These are phyloP conservation scores for Salvator merianae DNA, from an alignment of 2,113 vertebrate species.

Conservation along the genomic window DNA sequence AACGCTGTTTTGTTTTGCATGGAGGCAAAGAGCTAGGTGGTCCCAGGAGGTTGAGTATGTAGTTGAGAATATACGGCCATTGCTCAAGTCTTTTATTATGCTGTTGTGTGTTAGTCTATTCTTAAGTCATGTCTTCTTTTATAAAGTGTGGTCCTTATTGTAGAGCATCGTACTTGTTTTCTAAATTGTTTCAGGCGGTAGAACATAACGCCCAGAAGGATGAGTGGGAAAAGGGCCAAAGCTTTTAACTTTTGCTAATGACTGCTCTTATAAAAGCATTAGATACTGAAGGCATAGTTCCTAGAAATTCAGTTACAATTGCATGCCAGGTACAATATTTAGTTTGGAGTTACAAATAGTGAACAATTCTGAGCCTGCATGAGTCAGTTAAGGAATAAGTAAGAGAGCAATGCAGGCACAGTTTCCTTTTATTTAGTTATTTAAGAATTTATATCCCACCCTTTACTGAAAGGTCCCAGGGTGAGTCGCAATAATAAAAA, in stretches of 20 bases:
- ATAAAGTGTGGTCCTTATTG: neutral
- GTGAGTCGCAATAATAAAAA: too few relatives aligned
- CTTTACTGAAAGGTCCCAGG: too few relatives aligned
- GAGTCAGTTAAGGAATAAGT: neutral
- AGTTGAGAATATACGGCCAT: neutral
- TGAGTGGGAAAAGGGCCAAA: neutral
- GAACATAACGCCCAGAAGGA: neutral
- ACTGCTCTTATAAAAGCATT: neutral
- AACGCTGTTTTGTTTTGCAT: neutral
- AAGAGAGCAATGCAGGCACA: too few relatives aligned
- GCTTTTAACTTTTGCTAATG: neutral
- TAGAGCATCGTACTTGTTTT: neutral
- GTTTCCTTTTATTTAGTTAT: neutral
- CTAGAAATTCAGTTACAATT: neutral
- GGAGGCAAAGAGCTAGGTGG: neutral
- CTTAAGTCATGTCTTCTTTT: too few relatives aligned
- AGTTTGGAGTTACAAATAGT: too few relatives aligned
- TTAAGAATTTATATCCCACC: too few relatives aligned
- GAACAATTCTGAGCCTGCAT: neutral
- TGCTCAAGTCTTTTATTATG: neutral
- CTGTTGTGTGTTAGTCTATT: neutral
- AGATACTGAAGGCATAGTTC: neutral
- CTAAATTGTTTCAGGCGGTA: neutral
- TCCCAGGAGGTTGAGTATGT: neutral
- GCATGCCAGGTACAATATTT: too few relatives aligned